Evolutionary conservation across 1,140 invertebrate species (phyloP), one percentile per base, ranked within the genome.

Genomic region (Drosophila bocqueti): DNA sequence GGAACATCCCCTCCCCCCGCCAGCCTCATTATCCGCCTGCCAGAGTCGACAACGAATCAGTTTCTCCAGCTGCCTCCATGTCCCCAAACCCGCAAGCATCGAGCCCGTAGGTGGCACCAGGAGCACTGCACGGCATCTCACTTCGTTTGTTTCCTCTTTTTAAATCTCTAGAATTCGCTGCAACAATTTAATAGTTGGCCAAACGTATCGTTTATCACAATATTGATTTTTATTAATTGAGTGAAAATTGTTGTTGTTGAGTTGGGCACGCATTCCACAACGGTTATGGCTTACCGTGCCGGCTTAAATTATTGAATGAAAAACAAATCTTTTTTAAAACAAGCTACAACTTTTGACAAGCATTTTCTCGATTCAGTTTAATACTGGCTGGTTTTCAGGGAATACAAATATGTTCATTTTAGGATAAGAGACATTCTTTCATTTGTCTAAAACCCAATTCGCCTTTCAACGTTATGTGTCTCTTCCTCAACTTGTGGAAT

Each of bases 21-120:
- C 57, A 57, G 64, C 64, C 75, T 78, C 75, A 78, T 78, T 78
- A 78, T 78, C 76, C 64, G 65, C 65, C 66, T 36, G 72, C 61
- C 72, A 42, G 60, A 72, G 45, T 57, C 68, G 46, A 73, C 72
- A 66, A 54, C 71, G 72, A 75, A 75, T 75, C 72, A 75, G 72
- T 75, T 75, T 75, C 55, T 36, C 47, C 71, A 46, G 49, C 71
- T 64, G 60, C 59, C 24, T 10, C 61, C 52, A 24, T 59, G 50
- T 26, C 34, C 36, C 62, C 66, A 18, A 16, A 1, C 24, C 31
- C 16, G 24, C 18, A 2, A 13, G 52, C 34, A 29, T 36, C 34
- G 24, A 16, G 21, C 29, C 60, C 24, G 8, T 63, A 21, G 52
- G 50, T 36, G 68, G 40, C 26, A 31, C 43, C 69, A 31, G 45